Evolutionary conservation across 2,113 vertebrate species (phyloP), one percentile per base, ranked within the genome.

Genomic region (Menura novaehollandiae): DNA sequence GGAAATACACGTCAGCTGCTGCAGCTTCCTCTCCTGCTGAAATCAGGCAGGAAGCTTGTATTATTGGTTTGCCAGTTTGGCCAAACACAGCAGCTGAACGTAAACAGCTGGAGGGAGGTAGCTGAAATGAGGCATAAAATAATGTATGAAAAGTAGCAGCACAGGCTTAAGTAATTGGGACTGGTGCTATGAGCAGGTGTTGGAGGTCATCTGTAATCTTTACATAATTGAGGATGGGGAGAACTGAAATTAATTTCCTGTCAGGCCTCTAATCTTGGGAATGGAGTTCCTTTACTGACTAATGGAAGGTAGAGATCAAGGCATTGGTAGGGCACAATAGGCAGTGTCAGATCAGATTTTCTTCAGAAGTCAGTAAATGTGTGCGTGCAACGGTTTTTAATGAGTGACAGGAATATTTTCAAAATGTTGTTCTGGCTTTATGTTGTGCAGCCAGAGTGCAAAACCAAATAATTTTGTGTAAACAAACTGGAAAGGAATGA

Each of bases 181-280:
- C 63, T 67, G 23, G 19, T 63, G 28, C 63, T 77, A 2, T n/a
- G 44, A 60, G 60, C 69, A 92, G 46, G 79, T 77, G 49, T 78
- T 89, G 64, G 32, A 95, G 88, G 79, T 92, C 64, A 78, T 88
- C 73, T 75, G 73, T 72, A 91, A 91, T 78, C 75, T 85, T 74
- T 47, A n/a, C 9, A 4, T 93, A 75, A 84, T 30, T 84, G 88
- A 84, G 60, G 56, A 71, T 72, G 28, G 82, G 47, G 56, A 89
- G 49, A 80, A 56, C 82, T 91, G 60, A 91, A 96, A 84, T 78
- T 92, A 87, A 87, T 86, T 96, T 95, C 91, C 73, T 93, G 52
- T 88, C 69, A 82, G 55, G 19, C 37, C 23, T 96, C 59, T 88
- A 69, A 88, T 84, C 85, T 94, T 52, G 60, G 18, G 53, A 89